Base-by-base conservation (phyloP, 2,797 vertebrate species). In the Florisuga fusca region DNA sequence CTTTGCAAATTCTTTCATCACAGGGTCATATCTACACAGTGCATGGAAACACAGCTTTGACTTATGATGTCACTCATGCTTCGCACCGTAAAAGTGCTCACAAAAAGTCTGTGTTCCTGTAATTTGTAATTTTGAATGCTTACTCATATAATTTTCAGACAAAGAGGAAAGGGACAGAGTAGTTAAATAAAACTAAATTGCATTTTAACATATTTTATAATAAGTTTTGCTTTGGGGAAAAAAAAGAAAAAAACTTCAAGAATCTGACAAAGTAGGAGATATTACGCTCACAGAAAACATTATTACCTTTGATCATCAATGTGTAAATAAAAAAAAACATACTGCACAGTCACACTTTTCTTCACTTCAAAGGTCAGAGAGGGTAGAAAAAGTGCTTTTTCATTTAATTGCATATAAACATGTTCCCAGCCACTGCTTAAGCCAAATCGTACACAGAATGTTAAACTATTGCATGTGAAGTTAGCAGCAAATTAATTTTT, bases 401-500 rank as follows among this genome's bases (percentile, higher is more conserved):
- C 68, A 58, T 94, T 94, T 89, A 95, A 96, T 95, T 96, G 89
- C 88, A 43, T 92, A 94, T 92, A 95, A 97, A 96, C 90, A 83
- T 90, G 90, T 97, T 89, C 88, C 94, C 38, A 95, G 93, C 48
- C 86, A 90, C 95, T 73, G 79, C 75, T 97, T 92, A 96, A 95
- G n/a, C 58, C 88, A 93, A 92, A 83, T 62, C 4, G 0, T 92
- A 95, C 68, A 88, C 19, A 71, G 81, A 94, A 94, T 90, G 75
- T 95, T 96, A 95, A 95, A 90, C 66, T 90, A 88, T 73, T 82
- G 48, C 51, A 67, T 94, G 34, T 92, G 85, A 96, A 96, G 87
- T 95, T 95, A 84, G 82, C 36, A 94, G 57, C 53, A 95, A 93
- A 96, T 97, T 96, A 96, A 92, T 95, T 95, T 95, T 97, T 97